phyloP scores from a whole-genome alignment of 1,140 invertebrate species.

The Pseudoatta argentina region DNA sequence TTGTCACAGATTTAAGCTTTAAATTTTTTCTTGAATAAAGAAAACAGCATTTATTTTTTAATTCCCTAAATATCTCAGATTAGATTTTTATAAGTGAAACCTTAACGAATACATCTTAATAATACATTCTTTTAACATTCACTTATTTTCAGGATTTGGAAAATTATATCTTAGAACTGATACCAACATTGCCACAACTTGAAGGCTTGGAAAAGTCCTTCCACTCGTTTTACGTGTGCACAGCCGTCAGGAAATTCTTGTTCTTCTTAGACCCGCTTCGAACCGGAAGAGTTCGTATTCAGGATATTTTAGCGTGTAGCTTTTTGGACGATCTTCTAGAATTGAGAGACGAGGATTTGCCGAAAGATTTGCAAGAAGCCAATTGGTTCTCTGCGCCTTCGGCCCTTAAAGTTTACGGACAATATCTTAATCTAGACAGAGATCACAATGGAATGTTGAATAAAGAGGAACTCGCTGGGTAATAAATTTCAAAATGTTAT shows the following conservation, averaged over 20 bases:
- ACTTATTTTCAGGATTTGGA: constrained; percentile 92
- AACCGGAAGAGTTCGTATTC: constrained; percentile 95
- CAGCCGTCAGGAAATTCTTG: constrained; percentile 97
- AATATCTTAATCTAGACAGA: constrained; percentile 96
- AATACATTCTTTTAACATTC: not conserved
- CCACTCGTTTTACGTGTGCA: constrained; percentile 98
- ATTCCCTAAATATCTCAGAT: too few relatives aligned
- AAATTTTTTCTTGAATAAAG: too few relatives aligned
- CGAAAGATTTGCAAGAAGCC: constrained; percentile 93
- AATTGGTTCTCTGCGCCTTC: constrained; percentile 98
- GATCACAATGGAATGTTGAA: constrained; percentile 98
- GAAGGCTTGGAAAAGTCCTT: constrained; percentile 97
- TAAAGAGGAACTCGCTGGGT: constrained; percentile 94
- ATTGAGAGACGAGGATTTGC: constrained; percentile 94
- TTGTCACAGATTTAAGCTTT: too few relatives aligned
- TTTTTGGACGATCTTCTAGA: constrained; percentile 96
- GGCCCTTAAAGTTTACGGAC: constrained; percentile 95
- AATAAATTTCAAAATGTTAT: constrained; percentile 66
- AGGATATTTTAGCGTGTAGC: constrained; percentile 96
- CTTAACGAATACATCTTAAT: not conserved
- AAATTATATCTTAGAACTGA: constrained; percentile 97
- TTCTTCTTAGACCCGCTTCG: constrained; percentile 97
- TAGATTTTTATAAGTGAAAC: too few relatives aligned
- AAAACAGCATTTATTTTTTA: too few relatives aligned
- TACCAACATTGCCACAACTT: constrained; percentile 95